Conservation (phyloP, 2,888 invertebrate genomes). For the Diarsia rubi region DNA sequence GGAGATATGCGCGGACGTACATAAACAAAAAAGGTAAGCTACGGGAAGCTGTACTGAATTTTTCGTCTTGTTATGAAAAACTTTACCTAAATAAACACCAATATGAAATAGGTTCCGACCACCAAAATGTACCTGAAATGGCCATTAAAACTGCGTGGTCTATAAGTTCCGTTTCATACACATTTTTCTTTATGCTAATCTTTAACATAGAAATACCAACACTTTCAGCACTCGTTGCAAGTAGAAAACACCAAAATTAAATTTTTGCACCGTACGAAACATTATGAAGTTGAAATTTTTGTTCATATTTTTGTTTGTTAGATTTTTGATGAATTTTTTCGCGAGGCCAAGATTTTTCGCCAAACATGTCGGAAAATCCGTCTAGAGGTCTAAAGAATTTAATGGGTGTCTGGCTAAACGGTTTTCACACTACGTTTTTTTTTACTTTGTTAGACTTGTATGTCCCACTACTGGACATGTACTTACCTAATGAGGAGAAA, state of each 20-base stretch:
- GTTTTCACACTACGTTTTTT: background rate
- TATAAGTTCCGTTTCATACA: background rate
- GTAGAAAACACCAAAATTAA: background rate
- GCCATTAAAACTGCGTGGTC: background rate
- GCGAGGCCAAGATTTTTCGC: background rate
- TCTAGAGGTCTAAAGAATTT: background rate
- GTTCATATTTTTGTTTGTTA: too few relatives aligned
- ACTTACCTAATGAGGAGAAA: too few relatives aligned
- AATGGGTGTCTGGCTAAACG: too few relatives aligned
- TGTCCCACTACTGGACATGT: too few relatives aligned
- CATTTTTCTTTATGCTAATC: background rate
- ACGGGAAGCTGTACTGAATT: background rate
- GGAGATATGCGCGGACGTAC: too few relatives aligned
- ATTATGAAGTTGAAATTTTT: constrained; percentile 10
- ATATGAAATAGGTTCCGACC: background rate
- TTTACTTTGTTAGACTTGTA: too few relatives aligned
- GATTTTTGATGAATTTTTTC: background rate
- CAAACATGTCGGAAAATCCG: background rate
- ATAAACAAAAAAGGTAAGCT: too few relatives aligned
- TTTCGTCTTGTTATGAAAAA: background rate
- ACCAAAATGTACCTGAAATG: background rate
- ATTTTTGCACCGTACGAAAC: background rate
- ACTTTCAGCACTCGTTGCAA: constrained; percentile 5
- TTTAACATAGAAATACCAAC: constrained; percentile 28
- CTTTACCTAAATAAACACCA: background rate